Conservation (phyloP, 2,113 vertebrate species). For the Istiophorus platypterus region DNA sequence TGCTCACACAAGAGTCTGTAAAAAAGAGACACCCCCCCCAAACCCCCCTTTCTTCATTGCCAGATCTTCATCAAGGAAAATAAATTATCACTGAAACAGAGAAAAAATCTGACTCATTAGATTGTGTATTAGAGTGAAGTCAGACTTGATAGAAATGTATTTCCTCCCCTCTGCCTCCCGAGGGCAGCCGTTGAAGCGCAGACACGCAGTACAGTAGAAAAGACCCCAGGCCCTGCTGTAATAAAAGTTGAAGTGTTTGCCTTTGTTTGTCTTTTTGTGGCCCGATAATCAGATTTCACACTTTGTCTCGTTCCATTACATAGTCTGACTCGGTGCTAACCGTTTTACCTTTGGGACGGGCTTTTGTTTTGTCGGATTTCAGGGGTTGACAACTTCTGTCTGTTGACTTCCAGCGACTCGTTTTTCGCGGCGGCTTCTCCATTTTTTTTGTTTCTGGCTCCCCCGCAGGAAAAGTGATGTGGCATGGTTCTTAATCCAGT, state of each 20-base stretch:
- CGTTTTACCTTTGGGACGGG: too few relatives aligned
- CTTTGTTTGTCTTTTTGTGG: not conserved
- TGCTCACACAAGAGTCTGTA: not conserved
- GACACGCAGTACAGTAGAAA: not conserved
- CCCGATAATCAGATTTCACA: not conserved
- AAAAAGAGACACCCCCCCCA: too few relatives aligned
- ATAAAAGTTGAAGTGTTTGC: not conserved
- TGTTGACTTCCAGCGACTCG: not conserved
- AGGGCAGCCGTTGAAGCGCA: not conserved
- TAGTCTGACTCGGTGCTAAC: too few relatives aligned
- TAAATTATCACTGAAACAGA: not conserved
- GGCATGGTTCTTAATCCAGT: not conserved
- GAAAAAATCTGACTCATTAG: not conserved
- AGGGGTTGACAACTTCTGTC: not conserved
- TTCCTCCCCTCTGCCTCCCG: not conserved
- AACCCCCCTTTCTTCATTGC: not conserved
- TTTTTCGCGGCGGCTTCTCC: too few relatives aligned
- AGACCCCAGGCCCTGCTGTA: not conserved
- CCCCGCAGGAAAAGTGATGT: not conserved
- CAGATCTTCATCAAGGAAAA: not conserved
- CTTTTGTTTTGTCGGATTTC: not conserved
- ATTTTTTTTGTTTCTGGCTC: not conserved
- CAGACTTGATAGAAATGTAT: not conserved
- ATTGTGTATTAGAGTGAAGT: not conserved
- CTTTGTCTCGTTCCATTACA: not conserved